Evolutionary conservation across 2,797 vertebrate genomes (phyloP).

Genomic region (Falco naumanni): DNA sequence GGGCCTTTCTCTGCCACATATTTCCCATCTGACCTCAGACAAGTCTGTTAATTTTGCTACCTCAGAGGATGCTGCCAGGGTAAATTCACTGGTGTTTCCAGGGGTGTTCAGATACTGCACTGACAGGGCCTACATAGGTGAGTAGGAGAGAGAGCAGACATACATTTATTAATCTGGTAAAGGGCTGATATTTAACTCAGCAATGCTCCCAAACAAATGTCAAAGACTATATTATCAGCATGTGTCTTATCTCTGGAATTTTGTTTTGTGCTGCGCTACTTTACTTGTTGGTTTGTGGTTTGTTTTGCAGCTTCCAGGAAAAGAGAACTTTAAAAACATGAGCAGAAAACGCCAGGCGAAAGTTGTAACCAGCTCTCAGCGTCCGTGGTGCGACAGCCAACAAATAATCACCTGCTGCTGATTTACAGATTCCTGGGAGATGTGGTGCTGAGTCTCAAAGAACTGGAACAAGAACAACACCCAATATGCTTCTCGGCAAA

Average conservation of each 20-base stretch:
- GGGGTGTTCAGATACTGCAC: neutral
- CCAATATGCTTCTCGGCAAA: slow-evolving; percentile 1
- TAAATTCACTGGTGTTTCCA: neutral
- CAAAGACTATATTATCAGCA: slow-evolving; percentile 29
- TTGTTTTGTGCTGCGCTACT: slow-evolving; percentile 30
- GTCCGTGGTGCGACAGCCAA: neutral
- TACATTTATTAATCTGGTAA: neutral
- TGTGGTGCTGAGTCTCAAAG: slow-evolving; percentile 28
- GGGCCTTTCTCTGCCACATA: neutral
- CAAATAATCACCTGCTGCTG: slow-evolving; percentile 47
- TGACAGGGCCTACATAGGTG: neutral
- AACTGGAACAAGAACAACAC: slow-evolving; percentile 16
- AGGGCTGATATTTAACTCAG: slow-evolving; percentile 40
- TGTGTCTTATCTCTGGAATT: slow-evolving; percentile 55
- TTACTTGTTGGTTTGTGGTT: slow-evolving; percentile 6
- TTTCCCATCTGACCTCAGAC: neutral
- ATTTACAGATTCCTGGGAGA: slow-evolving; percentile 57
- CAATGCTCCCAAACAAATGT: slow-evolving; percentile 31
- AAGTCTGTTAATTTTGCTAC: neutral
- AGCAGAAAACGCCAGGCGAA: neutral
- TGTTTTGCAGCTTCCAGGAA: slow-evolving; percentile 43
- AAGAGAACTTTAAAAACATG: neutral
- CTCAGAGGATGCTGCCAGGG: neutral
- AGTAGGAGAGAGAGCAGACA: neutral
- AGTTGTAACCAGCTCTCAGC: neutral